Evolutionary conservation across 2,888 invertebrate genomes (phyloP).

Genomic region (Euzophera pinguis): DNA sequence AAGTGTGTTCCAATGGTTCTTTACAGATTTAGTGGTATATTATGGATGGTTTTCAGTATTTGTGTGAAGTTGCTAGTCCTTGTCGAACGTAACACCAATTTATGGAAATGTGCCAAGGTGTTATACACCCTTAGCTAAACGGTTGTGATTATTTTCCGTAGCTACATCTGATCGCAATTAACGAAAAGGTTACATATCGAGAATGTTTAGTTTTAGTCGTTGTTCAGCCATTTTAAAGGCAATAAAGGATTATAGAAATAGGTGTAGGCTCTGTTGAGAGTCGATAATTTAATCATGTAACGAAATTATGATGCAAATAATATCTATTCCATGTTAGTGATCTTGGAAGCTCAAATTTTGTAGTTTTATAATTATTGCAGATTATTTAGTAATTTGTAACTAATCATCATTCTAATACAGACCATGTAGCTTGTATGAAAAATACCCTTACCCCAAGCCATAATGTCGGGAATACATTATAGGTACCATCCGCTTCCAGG

Average conservation of each 20-base stretch:
- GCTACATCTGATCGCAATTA: constrained; percentile 31
- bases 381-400: constrained; percentile 26
- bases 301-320: constrained; percentile 14
- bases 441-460: no score
- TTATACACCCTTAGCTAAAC: constrained; percentile 34
- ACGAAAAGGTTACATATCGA: constrained; percentile 58
- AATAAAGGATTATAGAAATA: constrained; percentile 14
- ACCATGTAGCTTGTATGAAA: constrained; percentile 42
- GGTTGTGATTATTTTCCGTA: constrained; percentile 59
- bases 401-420: constrained; percentile 29
- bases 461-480: no score
- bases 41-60: constrained; percentile 24
- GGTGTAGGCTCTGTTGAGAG: neutral
- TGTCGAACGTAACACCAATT: constrained; percentile 24
- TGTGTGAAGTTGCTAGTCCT: constrained; percentile 33
- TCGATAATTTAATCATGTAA: constrained; percentile 11
- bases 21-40: constrained; percentile 15
- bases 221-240: constrained; percentile 13
- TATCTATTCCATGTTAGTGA: constrained; percentile 24
- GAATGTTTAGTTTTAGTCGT: constrained; percentile 42
- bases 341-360: constrained; percentile 58
- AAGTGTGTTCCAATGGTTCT: constrained; percentile 20
- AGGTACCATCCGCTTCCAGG: no score
- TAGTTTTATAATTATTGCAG: constrained; percentile 42
- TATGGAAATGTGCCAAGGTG: constrained; percentile 38